phyloP scores from a whole-genome alignment of 2,113 vertebrate genomes.

The Arothron firmamentum region DNA sequence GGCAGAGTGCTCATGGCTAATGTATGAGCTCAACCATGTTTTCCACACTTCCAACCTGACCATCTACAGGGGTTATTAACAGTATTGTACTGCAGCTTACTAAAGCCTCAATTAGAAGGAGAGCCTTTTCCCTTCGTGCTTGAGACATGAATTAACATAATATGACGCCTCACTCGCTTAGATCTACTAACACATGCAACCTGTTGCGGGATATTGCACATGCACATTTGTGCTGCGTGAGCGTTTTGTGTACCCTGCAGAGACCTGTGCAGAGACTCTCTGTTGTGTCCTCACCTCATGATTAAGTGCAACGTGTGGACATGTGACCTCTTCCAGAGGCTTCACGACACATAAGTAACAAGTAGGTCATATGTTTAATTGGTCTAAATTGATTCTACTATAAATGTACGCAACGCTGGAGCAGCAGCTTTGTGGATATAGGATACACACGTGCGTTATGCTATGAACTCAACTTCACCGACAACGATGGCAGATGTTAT shows the following conservation, averaged over 20 bases:
- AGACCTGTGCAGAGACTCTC: conserved; percentile 19
- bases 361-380: conserved; percentile 36
- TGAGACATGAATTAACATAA: conserved; percentile 56
- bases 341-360: conserved; percentile 32
- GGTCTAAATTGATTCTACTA: conserved; percentile 22
- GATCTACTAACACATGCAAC: conserved; percentile 45
- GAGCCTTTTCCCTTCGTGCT: conserved; percentile 34
- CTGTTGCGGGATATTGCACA: conserved; percentile 49
- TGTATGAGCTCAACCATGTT: conserved; percentile 57
- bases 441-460: background rate
- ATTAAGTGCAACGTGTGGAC: conserved; percentile 32
- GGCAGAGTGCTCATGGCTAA: conserved; percentile 39
- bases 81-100: conserved; percentile 52
- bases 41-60: conserved; percentile 37
- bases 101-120: conserved; percentile 63
- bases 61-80: conserved; percentile 53
- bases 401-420: background rate
- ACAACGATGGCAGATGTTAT: no score
- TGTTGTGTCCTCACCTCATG: conserved; percentile 28
- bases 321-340: conserved; percentile 6
- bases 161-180: conserved; percentile 35
- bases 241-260: conserved; percentile 43
- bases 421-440: background rate
- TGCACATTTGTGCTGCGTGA: conserved; percentile 35
- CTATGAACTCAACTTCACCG: background rate